phyloP scores from a whole-genome alignment of 2,888 invertebrate genomes.

The Coleophora flavipennella region DNA sequence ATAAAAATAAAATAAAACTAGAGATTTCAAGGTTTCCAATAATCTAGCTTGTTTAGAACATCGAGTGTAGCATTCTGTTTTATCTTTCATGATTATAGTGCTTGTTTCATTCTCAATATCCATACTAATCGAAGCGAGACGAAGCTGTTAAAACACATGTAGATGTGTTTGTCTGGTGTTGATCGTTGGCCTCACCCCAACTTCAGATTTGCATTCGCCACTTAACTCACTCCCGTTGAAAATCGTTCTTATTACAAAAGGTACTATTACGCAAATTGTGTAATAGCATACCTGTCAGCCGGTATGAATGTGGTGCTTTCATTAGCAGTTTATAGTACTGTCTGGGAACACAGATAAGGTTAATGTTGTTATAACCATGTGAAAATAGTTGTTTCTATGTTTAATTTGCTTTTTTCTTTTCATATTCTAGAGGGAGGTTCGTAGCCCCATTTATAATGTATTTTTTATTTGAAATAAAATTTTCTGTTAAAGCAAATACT shows the following conservation, averaged over 20 bases:
- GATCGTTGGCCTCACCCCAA: slow-evolving; percentile 25
- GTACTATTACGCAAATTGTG: slow-evolving; percentile 51
- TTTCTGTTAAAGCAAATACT: too few relatives aligned
- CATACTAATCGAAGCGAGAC: slow-evolving; percentile 12
- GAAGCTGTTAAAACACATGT: slow-evolving; percentile 21
- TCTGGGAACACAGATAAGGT: slow-evolving; percentile 6
- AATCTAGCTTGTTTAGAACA: too few relatives aligned
- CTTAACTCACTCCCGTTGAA: slow-evolving; percentile 29
- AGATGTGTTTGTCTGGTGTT: slow-evolving; percentile 9
- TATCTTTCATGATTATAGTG: too few relatives aligned
- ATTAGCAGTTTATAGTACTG: slow-evolving; percentile 16
- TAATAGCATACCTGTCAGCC: slow-evolving; percentile 40
- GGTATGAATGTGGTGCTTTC: slow-evolving; percentile 20
- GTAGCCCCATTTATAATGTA: too few relatives aligned
- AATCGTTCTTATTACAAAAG: slow-evolving; percentile 35
- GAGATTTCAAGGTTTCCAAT: too few relatives aligned
- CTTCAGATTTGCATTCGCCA: slow-evolving; percentile 44
- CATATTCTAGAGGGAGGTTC: too few relatives aligned
- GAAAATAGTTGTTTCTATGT: not conserved
- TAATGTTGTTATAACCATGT: not conserved
- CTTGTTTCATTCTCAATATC: not conserved
- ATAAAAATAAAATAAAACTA: too few relatives aligned
- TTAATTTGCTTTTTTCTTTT: too few relatives aligned
- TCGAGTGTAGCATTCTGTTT: too few relatives aligned
- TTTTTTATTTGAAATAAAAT: too few relatives aligned